A percentile compares a stretch with the other conserved stretches of the same genome.
These are phyloP conservation scores for Fragariocoptes setiger DNA, from an alignment of 1,140 invertebrate species.

Conservation along the genomic window DNA sequence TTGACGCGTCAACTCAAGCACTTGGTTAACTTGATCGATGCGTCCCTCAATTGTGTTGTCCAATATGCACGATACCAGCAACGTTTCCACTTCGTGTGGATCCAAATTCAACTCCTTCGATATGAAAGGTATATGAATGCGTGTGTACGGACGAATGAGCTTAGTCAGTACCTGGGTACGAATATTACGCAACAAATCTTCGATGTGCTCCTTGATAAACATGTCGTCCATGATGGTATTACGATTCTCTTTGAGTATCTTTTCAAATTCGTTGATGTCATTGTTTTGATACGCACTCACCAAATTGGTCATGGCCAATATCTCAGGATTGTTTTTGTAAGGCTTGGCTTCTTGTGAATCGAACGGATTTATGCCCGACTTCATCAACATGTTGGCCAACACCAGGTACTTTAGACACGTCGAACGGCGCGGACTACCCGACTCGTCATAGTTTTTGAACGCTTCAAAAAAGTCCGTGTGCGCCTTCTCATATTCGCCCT, in stretches of 20 bases:
- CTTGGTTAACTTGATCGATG: slow-evolving; percentile 87
- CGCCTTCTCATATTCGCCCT: slow-evolving; percentile 92
- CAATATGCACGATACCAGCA: slow-evolving; percentile 92
- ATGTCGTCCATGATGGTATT: slow-evolving; percentile 90
- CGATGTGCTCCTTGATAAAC: slow-evolving; percentile 95
- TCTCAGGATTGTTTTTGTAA: slow-evolving; percentile 97
- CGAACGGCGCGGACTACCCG: slow-evolving; percentile 77
- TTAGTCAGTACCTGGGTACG: slow-evolving; percentile 90
- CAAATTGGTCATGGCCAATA: slow-evolving; percentile 94
- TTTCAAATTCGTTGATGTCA: slow-evolving; percentile 93
- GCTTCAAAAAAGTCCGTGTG: slow-evolving; percentile 99
- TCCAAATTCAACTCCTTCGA: slow-evolving; percentile 81
- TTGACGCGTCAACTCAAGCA: slow-evolving; percentile 53
- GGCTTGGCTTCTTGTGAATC: slow-evolving; percentile 99
- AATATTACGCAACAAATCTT: slow-evolving; percentile 85
- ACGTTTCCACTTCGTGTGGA: slow-evolving; percentile 70
- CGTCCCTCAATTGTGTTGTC: slow-evolving; percentile 86
- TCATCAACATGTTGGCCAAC: slow-evolving; percentile 68
- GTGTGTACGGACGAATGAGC: slow-evolving; percentile 84
- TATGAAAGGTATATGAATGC: slow-evolving; percentile 91
- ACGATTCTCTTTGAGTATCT: slow-evolving; percentile 71
- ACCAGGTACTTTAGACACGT: slow-evolving; percentile 96
- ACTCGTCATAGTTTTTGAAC: slow-evolving; percentile 99
- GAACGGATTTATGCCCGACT: slow-evolving; percentile 90
- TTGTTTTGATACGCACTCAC: slow-evolving; percentile 94